Evolutionary conservation across 2,113 vertebrate species (phyloP).

Genomic region (Scolopax mira): DNA sequence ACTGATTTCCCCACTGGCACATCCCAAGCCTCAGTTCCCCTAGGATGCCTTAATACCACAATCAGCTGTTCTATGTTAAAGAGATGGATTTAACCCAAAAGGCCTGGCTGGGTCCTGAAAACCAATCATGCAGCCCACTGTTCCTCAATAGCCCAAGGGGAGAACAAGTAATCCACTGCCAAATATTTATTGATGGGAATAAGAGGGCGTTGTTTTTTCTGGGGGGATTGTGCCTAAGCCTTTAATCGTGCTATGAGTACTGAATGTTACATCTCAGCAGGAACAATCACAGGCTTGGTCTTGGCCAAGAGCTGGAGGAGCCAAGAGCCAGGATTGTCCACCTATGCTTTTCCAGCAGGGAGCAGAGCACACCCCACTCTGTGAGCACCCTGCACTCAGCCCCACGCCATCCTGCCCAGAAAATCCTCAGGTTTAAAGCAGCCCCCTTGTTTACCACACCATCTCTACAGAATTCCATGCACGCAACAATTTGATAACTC

Average conservation of each 20-base stretch:
- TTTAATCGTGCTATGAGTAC: not conserved
- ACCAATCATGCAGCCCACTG: not conserved
- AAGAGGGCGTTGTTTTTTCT: not conserved
- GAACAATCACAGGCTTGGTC: not conserved
- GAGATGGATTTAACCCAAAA: conserved; percentile 1
- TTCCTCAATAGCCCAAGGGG: not conserved
- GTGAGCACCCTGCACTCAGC: not conserved
- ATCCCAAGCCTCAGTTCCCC: not conserved
- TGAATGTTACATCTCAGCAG: not conserved
- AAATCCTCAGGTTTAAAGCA: not conserved
- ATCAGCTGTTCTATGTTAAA: not conserved
- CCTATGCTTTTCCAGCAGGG: not conserved
- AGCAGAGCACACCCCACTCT: not conserved
- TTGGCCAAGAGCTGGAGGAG: not conserved
- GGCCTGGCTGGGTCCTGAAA: not conserved
- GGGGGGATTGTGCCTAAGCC: not conserved
- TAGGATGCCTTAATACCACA: not conserved
- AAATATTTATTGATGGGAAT: not conserved
- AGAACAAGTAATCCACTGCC: not conserved
- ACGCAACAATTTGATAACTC: not conserved
- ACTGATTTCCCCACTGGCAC: not conserved
- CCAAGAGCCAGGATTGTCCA: not conserved
- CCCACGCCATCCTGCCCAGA: not conserved
- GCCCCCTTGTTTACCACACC: not conserved
- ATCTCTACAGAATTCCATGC: not conserved